These are phyloP conservation scores for Mimachlamys varia DNA, from an alignment of 2,888 invertebrate genomes.

Conservation along the genomic window DNA sequence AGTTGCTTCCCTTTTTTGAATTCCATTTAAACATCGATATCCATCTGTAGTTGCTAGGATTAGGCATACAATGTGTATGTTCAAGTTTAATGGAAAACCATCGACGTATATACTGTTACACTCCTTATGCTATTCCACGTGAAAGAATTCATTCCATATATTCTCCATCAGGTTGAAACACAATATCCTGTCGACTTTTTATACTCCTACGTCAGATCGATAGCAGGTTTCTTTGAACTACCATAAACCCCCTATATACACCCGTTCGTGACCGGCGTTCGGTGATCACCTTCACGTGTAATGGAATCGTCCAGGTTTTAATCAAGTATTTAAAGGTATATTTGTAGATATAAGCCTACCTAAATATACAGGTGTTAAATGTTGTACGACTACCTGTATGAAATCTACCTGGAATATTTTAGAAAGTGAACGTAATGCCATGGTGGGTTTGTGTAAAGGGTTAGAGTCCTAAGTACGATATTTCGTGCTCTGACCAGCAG, in stretches of 20 bases:
- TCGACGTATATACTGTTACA: not conserved
- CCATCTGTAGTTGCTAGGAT: too few species aligned
- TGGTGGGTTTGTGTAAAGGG: not conserved
- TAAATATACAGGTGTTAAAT: constrained; percentile 17
- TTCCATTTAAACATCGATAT: too few species aligned
- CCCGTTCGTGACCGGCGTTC: not conserved
- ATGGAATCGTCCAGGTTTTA: constrained; percentile 16
- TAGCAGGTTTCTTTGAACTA: not conserved
- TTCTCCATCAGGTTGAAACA: not conserved
- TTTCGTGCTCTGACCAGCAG: not conserved
- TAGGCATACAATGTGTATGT: too few species aligned
- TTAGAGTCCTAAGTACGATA: not conserved
- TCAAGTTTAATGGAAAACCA: too few species aligned
- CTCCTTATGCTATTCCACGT: not conserved
- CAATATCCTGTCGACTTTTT: constrained; percentile 23
- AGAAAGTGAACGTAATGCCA: not conserved
- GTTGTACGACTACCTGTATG: constrained; percentile 3
- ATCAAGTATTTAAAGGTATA: constrained; percentile 11
- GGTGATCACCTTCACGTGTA: not conserved
- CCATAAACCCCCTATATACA: not conserved
- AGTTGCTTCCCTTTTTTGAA: too few species aligned
- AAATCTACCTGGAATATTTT: not conserved
- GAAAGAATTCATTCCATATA: not conserved
- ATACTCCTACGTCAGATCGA: not conserved
- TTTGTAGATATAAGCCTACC: not conserved